phyloP scores from a whole-genome alignment of 2,797 vertebrate species.

The Dermochelys coriacea region DNA sequence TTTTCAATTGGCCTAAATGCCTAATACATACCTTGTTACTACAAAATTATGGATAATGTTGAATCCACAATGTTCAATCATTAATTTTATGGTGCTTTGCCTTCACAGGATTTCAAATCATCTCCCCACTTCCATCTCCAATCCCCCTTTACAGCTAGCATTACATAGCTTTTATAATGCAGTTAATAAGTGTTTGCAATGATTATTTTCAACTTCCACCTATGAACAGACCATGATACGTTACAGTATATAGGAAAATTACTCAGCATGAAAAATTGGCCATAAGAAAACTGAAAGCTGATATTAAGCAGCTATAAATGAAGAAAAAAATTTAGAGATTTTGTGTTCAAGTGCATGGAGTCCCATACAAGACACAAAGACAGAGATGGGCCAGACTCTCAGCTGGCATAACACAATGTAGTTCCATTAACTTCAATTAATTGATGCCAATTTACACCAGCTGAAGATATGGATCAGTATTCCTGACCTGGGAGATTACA shows the following conservation, averaged over 20 bases:
- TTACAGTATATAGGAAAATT: neutral
- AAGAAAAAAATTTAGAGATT: neutral
- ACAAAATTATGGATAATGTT: neutral
- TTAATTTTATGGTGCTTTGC: neutral
- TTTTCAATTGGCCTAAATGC: neutral
- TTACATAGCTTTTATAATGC: neutral
- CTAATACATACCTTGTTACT: neutral
- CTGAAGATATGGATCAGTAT: neutral
- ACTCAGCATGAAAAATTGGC: neutral
- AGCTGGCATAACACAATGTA: neutral
- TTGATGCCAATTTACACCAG: neutral
- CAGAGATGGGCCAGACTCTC: neutral
- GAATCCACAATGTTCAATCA: neutral
- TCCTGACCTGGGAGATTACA: rapidly evolving
- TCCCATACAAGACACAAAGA: neutral
- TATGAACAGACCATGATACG: neutral
- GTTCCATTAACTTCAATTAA: neutral
- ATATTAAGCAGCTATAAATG: neutral
- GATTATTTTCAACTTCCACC: neutral
- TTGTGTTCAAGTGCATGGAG: neutral
- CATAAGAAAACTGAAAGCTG: neutral
- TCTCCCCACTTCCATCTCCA: neutral
- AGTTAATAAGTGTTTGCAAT: neutral
- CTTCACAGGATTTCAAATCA: neutral
- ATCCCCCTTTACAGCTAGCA: neutral